Conservation (phyloP, 2,888 invertebrate genomes). For the Peribatodes rhomboidaria region DNA sequence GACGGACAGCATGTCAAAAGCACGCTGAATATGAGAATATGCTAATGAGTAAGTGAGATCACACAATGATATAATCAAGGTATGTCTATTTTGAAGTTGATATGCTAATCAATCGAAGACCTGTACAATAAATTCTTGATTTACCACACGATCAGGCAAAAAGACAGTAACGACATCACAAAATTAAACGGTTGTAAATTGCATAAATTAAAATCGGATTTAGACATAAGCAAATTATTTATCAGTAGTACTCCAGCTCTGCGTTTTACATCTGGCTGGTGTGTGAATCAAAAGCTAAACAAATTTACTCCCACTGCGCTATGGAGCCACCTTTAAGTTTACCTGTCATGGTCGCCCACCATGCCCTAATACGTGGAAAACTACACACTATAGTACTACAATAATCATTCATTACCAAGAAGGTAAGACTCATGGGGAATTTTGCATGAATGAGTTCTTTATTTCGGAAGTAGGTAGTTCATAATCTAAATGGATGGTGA, state of each 20-base stretch:
- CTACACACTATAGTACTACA: neutral
- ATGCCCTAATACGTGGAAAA: neutral
- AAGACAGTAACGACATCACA: no score
- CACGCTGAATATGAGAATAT: neutral
- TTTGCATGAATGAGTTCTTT: neutral
- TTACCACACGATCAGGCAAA: neutral
- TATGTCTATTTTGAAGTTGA: neutral
- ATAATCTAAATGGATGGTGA: neutral
- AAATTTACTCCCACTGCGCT: neutral
- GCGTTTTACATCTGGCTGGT: neutral
- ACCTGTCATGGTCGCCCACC: constrained; percentile 4
- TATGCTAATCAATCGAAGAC: neutral
- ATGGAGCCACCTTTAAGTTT: neutral
- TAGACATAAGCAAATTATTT: neutral
- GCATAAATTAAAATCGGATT: neutral
- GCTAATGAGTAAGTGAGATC: constrained; percentile 1
- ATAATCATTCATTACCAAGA: neutral
- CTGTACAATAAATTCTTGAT: neutral
- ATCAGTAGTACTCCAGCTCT: neutral
- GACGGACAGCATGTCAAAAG: neutral
- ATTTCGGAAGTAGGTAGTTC: neutral
- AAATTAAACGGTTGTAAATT: no score
- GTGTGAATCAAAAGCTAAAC: neutral
- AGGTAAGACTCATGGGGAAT: neutral
- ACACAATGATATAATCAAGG: constrained; percentile 3